These are phyloP conservation scores for Entomobrya proxima DNA, from an alignment of 2,888 invertebrate genomes.

Conservation along the genomic window DNA sequence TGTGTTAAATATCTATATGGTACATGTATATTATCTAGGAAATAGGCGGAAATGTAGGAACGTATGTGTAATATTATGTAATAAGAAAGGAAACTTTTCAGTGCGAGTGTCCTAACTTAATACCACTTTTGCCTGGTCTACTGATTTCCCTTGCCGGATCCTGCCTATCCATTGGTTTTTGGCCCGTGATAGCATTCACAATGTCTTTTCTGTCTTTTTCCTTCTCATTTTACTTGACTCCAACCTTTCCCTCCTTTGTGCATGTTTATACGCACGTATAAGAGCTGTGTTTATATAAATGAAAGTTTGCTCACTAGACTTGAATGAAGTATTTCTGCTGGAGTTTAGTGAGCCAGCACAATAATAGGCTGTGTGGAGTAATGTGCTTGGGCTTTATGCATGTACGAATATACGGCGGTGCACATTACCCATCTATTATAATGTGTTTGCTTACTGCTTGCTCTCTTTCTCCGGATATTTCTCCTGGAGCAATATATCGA, in stretches of 20 bases:
- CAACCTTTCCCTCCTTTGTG: not conserved
- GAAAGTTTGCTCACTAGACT: no score
- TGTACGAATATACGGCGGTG: not conserved
- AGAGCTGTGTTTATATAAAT: no score
- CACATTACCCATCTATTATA: not conserved
- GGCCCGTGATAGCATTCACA: constrained; percentile 25
- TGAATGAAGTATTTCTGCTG: no score
- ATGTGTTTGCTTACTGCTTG: not conserved
- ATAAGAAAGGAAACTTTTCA: constrained; percentile 36
- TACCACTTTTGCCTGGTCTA: constrained; percentile 51
- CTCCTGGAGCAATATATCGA: constrained; percentile 48
- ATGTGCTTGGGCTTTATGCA: no score
- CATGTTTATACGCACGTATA: no score
- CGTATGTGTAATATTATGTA: not conserved
- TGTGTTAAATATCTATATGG: not conserved
- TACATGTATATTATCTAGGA: not conserved
- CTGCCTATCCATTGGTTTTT: constrained; percentile 39
- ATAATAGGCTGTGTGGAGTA: no score
- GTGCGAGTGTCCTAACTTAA: constrained; percentile 17
- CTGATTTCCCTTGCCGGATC: constrained; percentile 55
- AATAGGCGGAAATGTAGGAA: not conserved
- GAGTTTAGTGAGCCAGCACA: no score
- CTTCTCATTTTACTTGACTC: constrained; percentile 1
- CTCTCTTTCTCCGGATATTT: constrained; percentile 9
- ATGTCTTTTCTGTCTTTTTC: not conserved